Evolutionary conservation across 2,797 vertebrate species (phyloP).

Genomic region (Eupleurogrammus muticus): DNA sequence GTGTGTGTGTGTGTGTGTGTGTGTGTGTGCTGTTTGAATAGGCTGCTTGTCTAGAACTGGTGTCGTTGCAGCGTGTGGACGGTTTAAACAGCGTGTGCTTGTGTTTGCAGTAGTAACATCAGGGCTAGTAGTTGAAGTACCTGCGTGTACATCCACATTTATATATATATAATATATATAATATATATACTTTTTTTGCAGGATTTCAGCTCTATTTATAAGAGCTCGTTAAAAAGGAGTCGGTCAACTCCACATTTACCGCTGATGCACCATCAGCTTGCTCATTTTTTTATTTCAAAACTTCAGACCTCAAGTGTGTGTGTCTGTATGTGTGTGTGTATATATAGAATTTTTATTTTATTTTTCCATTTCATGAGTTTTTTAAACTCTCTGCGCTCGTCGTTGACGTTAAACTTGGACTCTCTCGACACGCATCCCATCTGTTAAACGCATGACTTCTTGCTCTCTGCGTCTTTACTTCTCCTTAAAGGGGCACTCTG

Average conservation of each 20-base stretch:
- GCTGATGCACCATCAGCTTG: too few species aligned
- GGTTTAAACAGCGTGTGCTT: not conserved
- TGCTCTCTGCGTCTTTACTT: not conserved
- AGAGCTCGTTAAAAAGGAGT: too few species aligned
- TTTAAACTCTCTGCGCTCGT: not conserved
- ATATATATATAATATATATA: too few species aligned
- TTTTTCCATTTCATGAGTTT: not conserved
- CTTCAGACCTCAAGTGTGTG: not conserved
- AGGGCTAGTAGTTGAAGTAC: constrained; percentile 17
- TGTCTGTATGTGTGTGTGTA: not conserved
- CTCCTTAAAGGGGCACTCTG: not conserved
- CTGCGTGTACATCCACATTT: constrained; percentile 18
- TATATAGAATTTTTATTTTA: too few species aligned
- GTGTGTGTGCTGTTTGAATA: constrained; percentile 49
- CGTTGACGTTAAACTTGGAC: constrained; percentile 1
- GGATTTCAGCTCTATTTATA: too few species aligned
- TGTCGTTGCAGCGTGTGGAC: not conserved
- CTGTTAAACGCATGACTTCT: constrained; percentile 9
- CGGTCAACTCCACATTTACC: too few species aligned
- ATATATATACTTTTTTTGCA: too few species aligned
- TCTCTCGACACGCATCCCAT: constrained; percentile 1
- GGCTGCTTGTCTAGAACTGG: constrained; percentile 47
- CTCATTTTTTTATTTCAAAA: constrained; percentile 14
- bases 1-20: constrained; percentile 20
- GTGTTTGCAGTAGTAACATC: not conserved